A percentile compares a stretch with the other conserved stretches of the same genome.
These are phyloP conservation scores for Chaetophractus vellerosus DNA, from an alignment of 2,797 vertebrate species.

Conservation along the genomic window DNA sequence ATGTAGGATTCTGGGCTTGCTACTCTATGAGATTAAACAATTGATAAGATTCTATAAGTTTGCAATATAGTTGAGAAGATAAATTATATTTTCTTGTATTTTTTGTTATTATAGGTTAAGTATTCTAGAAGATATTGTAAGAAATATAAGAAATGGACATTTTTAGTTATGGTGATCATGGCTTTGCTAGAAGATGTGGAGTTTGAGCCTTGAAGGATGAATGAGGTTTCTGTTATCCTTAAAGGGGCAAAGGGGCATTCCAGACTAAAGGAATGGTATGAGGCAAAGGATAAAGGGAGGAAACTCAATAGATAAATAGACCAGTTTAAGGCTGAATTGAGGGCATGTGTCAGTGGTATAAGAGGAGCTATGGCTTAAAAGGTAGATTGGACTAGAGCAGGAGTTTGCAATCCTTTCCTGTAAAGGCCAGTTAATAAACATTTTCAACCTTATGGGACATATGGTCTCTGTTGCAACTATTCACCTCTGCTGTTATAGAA, in stretches of 20 bases:
- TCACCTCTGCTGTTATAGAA: background rate
- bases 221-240: background rate
- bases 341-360: background rate
- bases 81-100: background rate
- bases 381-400: background rate
- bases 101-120: constrained; percentile 2
- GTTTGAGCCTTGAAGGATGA: constrained; percentile 47
- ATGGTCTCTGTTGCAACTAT: background rate
- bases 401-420: background rate
- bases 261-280: constrained; percentile 9
- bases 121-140: constrained; percentile 14
- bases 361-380: background rate
- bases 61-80: background rate
- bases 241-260: constrained; percentile 12
- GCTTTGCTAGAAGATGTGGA: background rate
- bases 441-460: background rate
- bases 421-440: background rate
- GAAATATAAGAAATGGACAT: background rate
- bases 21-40: background rate
- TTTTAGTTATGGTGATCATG: constrained; percentile 19
- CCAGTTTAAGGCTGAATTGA: background rate
- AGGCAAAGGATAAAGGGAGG: background rate
- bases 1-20: background rate
- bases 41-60: background rate
- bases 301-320: background rate